Base-by-base conservation (phyloP, 2,113 vertebrate genomes). In the Pungitius pungitius region DNA sequence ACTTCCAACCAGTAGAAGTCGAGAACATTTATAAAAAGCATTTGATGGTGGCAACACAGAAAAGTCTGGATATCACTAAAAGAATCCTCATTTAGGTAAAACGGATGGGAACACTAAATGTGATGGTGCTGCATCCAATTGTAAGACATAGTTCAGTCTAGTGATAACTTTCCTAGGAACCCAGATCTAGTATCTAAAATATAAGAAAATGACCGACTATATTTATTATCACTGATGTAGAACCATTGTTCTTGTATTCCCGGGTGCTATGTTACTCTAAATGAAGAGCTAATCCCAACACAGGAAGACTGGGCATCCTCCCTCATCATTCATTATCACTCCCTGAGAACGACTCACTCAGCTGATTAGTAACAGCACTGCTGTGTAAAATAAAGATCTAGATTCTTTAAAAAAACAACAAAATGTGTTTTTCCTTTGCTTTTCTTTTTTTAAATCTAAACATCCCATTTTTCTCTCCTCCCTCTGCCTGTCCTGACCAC, bases 251-350 rank as follows among this genome's bases (percentile, higher is more conserved):
- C 39, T 42, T 76, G 45, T 80, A 14, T 69, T 55, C 67, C 51
- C 18, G 63, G 12, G 61, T 69, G 58, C 42, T 65, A 45, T 64
- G 37, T 45, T 43, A 30, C 54, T 39, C 42, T 4, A 8, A 43
- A 77, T 35, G 45, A 73, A 42, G 55, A 18, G 61, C 68, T 63
- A 33, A 58, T 79, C 37, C 52, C 54, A 30, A 69, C 39, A 39
- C 55, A 81, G 85, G 14, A 75, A 55, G 72, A 73, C 71, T 73
- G 63, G 73, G 81, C 74, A 68, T 24, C 5, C 69, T 71, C 8
- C 15, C 18, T 73, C 75, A 69, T 83, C 75, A 77, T 49, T 86
- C 70, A 86, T 87, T 77, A 84, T 84, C 69, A 68, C 73, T 71
- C 59, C 56, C 49, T 11, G 37, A 69, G 40, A 85, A 69, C 68